Evolutionary conservation across 2,888 invertebrate species (phyloP).

Genomic region (Amphipyra tragopoginis): DNA sequence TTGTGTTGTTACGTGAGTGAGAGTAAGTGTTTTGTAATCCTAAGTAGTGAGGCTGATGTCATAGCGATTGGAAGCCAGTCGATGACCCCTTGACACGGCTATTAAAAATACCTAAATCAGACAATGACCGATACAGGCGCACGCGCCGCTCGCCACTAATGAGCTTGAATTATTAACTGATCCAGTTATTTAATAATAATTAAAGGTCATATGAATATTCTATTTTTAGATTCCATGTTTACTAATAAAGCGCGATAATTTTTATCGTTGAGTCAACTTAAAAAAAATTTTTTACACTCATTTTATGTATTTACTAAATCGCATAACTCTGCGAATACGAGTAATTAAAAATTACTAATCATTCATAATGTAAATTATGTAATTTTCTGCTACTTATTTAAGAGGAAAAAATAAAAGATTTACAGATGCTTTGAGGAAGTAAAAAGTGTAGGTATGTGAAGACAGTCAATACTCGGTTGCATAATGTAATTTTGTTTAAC

Average conservation of each 20-base stretch:
- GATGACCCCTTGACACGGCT: conserved; percentile 86
- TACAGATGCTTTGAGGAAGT: conserved; percentile 70
- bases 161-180: conserved; percentile 44
- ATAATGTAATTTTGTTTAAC: conserved; percentile 85
- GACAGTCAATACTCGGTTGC: conserved; percentile 76
- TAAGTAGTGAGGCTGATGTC: conserved; percentile 83
- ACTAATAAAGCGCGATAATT: conserved; percentile 33
- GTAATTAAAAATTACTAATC: conserved; percentile 38
- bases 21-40: conserved; percentile 86
- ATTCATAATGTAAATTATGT: conserved; percentile 43
- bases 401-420: conserved; percentile 50
- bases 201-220: conserved; percentile 43
- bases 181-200: conserved; percentile 43
- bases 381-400: conserved; percentile 45
- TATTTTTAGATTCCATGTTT: conserved; percentile 44
- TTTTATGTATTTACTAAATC: conserved; percentile 12
- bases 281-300: conserved; percentile 1
- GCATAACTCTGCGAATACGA: conserved; percentile 18
- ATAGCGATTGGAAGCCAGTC: conserved; percentile 84
- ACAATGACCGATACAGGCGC: conserved; percentile 65
- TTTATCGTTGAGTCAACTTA: conserved; percentile 16
- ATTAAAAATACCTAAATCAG: conserved; percentile 71
- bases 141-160: conserved; percentile 35
- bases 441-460: conserved; percentile 65
- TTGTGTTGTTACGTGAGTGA: conserved; percentile 82